Evolutionary conservation across 2,797 vertebrate genomes (phyloP), one percentile per base, ranked within the genome.

Genomic region (Lophotriccus pileatus): DNA sequence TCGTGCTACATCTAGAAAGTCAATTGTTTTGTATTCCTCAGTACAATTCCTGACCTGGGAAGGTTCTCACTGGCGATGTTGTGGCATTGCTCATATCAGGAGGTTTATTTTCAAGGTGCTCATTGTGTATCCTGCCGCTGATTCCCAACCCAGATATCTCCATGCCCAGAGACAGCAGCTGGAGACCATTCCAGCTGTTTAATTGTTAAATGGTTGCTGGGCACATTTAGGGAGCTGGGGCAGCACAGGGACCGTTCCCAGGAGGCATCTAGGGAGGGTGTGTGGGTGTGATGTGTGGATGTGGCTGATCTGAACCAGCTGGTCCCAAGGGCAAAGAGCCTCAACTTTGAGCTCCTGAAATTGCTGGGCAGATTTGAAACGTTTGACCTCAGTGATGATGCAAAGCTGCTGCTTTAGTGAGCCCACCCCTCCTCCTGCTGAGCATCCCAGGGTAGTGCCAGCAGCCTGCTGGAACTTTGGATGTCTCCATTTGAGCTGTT

Each of bases 21-120:
- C 93, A 96, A 37, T 79, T 96, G 94, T 96, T 95, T 94, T 96
- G 93, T 96, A 90, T 95, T 96, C 91, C 90, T 93, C 90, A 94
- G 95, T 37, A 8, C 66, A 81, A 67, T 68, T 62, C 25, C 72
- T 53, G 36, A 23, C 32, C 63, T 50, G 95, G 75, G 58, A 78
- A 90, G 62, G 43, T 22, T 86, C 4, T 62, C 44, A 19, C 84
- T 24, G 36, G 72, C 30, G 1, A 6, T 21, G 32, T 32, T 41
- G 36, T 3, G 10, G 64, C 4, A 0, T 13, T 68, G 76, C 62
- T 86, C 53, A 1, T 25, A 3, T n/a, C 73, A 86, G 62, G 79
- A 82, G 74, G 12, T 74, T 83, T 44, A 14, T 77, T 92, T 80
- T 39, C 23, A 74, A 81, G 78, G 41, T 73, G 50, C 39, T 67